Percentiles rank a stretch among this genome's conserved stretches.
These are phyloP conservation scores for Trematocara marginatum DNA, from an alignment of 2,113 vertebrate genomes.

Conservation along the genomic window DNA sequence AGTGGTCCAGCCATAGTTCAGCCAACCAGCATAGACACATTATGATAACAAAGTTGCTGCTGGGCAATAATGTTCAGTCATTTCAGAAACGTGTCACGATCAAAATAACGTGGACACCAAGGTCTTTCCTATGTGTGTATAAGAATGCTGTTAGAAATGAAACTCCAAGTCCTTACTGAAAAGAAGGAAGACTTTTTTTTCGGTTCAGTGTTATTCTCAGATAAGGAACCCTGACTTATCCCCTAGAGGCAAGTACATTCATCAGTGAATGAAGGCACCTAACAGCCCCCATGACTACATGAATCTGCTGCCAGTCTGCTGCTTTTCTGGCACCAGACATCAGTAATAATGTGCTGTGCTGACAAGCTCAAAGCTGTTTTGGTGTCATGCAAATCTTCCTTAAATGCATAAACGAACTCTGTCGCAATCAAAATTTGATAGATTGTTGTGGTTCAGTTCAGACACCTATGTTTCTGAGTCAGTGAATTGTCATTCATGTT, in stretches of 20 bases:
- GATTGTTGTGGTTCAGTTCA: background rate
- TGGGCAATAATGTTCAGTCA: background rate
- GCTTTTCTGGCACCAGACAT: background rate
- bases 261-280: background rate
- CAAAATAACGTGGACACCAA: background rate
- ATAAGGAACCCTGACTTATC: background rate
- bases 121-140: background rate
- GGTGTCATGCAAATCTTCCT: background rate
- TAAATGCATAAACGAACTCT: rapidly evolving
- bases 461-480: background rate
- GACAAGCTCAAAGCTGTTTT: background rate
- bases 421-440: background rate
- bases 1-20: background rate
- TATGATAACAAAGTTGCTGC: background rate
- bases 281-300: background rate
- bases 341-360: background rate
- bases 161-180: background rate
- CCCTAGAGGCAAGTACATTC: background rate
- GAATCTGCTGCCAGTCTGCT: background rate
- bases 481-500: background rate
- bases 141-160: background rate
- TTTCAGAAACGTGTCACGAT: background rate
- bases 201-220: background rate
- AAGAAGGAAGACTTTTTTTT: background rate
- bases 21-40: background rate